Evolutionary conservation across 2,797 vertebrate genomes (phyloP), one percentile per base, ranked within the genome.

Genomic region (Euphonia xanthogaster): DNA sequence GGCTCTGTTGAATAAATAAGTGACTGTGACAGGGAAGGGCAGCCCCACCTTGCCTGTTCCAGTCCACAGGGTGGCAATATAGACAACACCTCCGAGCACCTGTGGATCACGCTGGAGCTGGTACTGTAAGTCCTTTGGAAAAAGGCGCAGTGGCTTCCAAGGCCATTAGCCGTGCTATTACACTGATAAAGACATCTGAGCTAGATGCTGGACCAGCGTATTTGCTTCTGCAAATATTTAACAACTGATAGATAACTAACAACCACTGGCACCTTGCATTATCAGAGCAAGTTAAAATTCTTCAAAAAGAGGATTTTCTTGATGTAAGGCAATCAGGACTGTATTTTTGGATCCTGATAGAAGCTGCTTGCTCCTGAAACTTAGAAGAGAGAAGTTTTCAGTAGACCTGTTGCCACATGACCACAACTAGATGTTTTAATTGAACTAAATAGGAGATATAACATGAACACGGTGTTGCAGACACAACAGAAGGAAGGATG

Each of bases 61-160:
- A 42, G 40, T 94, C 96, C 95, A 81, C 96, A 78, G 47, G 96
- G 95, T 95, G 96, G 96, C 95, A 91, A 96, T 72, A 40, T 6
- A 93, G 85, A 33, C 91, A 93, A 9, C 25, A 8, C 22, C 42
- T 80, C 10, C 0, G 1, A 18, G 54, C 45, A 12, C 7, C 2
- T 18, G 45, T 0, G 0, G 5, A 1, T 42, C 7, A 0, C 2
- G 1, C 4, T 54, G 1, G 6, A 50, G 50, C 45, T 44, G 60
- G 6, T 12, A 1, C 37, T 1, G 1, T 14, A 24, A 45, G 35
- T 72, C 23, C 68, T 83, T 40, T 47, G 14, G 79, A 7, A 77
- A 68, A 78, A 77, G 48, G 9, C 1, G 1, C 76, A 17, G n/a
- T 40, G 86, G 53, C 37, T 85, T 53, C 57, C 28, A 28, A 68